phyloP scores from a whole-genome alignment of 2,113 vertebrate species.

The Phasianus colchicus region DNA sequence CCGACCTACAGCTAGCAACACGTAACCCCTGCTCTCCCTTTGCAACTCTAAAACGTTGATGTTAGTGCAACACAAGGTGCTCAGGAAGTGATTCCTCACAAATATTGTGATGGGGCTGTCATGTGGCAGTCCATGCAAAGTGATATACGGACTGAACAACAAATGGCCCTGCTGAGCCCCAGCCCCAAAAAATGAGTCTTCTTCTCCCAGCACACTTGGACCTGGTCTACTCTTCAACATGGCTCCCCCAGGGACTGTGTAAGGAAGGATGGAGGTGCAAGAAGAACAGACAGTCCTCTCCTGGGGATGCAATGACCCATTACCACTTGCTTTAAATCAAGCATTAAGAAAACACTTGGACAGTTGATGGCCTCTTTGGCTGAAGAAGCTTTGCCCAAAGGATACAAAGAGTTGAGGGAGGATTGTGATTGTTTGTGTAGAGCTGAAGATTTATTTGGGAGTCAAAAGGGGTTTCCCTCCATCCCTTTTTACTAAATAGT shows the following conservation, averaged over 20 bases:
- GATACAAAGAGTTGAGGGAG: background rate
- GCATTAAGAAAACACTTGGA: background rate
- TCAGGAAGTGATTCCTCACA: slow-evolving; percentile 15
- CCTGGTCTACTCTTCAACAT: background rate
- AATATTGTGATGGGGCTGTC: slow-evolving; percentile 35
- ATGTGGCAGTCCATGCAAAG: background rate
- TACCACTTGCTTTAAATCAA: background rate
- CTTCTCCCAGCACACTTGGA: background rate
- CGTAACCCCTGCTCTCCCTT: background rate
- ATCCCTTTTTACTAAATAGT: background rate
- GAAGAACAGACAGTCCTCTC: background rate
- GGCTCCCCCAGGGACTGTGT: accelerated
- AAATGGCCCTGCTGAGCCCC: background rate
- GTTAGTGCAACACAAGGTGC: background rate
- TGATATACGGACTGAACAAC: background rate
- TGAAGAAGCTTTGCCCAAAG: background rate
- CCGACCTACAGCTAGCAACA: background rate
- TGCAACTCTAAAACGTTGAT: background rate
- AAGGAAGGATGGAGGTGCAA: background rate
- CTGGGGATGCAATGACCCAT: background rate
- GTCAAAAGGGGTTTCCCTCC: background rate
- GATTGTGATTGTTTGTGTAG: background rate
- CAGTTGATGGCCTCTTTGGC: background rate
- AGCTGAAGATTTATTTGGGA: background rate
- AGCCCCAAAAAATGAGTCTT: background rate